phyloP scores from a whole-genome alignment of 2,797 vertebrate species.

The Periophthalmus magnuspinnatus region DNA sequence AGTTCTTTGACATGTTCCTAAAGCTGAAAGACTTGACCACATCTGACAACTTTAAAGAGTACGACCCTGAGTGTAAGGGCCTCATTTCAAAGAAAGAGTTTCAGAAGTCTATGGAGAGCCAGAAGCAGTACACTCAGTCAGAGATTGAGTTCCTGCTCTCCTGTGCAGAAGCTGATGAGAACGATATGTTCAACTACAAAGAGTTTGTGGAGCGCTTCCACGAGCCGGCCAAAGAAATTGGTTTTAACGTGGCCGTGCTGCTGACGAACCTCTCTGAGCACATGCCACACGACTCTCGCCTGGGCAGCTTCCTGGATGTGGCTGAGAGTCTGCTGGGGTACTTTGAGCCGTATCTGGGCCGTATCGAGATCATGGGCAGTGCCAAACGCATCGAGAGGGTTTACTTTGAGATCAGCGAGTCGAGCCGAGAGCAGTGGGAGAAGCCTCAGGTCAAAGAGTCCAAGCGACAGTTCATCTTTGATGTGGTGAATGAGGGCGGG shows the following conservation, averaged over 20 bases:
- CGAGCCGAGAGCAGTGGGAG: slow-evolving; percentile 96
- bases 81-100: slow-evolving; percentile 95
- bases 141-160: slow-evolving; percentile 95
- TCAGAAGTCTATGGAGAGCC: slow-evolving; percentile 97
- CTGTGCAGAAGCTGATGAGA: slow-evolving; percentile 93
- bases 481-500: slow-evolving; percentile 95
- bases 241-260: slow-evolving; percentile 95
- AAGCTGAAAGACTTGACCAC: slow-evolving; percentile 94
- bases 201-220: slow-evolving; percentile 96
- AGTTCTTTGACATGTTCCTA: slow-evolving; percentile 98
- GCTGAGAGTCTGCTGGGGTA: slow-evolving; percentile 94
- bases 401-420: slow-evolving; percentile 98
- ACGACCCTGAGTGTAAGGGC: slow-evolving; percentile 91
- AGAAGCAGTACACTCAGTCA: slow-evolving; percentile 92
- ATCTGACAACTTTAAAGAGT: slow-evolving; percentile 92
- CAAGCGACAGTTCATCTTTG: slow-evolving; percentile 98
- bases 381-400: slow-evolving; percentile 96
- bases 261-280: slow-evolving; percentile 96
- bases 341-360: slow-evolving; percentile 95
- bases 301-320: slow-evolving; percentile 87
- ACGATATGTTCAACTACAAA: slow-evolving; percentile 91
- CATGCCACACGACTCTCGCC: slow-evolving; percentile 93
- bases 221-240: slow-evolving; percentile 96
- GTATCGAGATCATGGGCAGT: slow-evolving; percentile 97
- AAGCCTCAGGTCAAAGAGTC: slow-evolving; percentile 99